Evolutionary conservation across 2,888 invertebrate species (phyloP), one percentile per base, ranked within the genome.

Genomic region (Mythimna vitellina): DNA sequence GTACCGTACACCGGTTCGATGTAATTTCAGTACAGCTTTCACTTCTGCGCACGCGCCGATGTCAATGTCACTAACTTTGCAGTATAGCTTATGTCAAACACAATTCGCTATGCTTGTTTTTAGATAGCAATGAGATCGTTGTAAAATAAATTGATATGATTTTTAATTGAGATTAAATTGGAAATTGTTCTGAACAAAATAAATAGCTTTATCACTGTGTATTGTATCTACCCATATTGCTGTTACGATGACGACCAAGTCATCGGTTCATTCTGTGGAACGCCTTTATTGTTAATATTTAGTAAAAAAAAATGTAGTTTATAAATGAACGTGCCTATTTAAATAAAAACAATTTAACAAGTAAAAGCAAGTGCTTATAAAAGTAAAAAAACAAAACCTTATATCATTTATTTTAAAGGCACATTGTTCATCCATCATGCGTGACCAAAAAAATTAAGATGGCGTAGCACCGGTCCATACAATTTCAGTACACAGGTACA

Each of bases 21-120:
- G 32, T 56, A 25, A 57, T 76, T 79, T 80, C 76, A 80, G 76
- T 22, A 8, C 42, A 22, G 49, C 81, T 79, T 85, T 85, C 85
- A 78, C 85, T 73, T 56, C 35, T 29, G 76, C 71, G 70, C 76
- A 66, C 65, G 86, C 84, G 76, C 65, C n/a, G 69, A 32, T 71
- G 65, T 71, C 73, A 67, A 56, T 62, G 51, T 42, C 66, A 56
- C 32, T 81, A 65, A 81, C 64, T 64, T 81, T 64, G 60, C 57
- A 70, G 72, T 73, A 63, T 57, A 53, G 20, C 25, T 65, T 66
- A 62, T n/a, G 61, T 57, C 53, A 60, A 4, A 56, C 6, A 2
- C 20, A 56, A 60, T 51, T 57, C n/a, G 12, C 0, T 42, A 38
- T 20, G 35, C 17, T 49, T 57, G 17, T 46, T 57, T 53, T 53